Percentiles rank a stretch among this genome's conserved stretches.
Evolutionary conservation across 2,113 vertebrate genomes (phyloP).

Genomic region (Ciconia boyciana): DNA sequence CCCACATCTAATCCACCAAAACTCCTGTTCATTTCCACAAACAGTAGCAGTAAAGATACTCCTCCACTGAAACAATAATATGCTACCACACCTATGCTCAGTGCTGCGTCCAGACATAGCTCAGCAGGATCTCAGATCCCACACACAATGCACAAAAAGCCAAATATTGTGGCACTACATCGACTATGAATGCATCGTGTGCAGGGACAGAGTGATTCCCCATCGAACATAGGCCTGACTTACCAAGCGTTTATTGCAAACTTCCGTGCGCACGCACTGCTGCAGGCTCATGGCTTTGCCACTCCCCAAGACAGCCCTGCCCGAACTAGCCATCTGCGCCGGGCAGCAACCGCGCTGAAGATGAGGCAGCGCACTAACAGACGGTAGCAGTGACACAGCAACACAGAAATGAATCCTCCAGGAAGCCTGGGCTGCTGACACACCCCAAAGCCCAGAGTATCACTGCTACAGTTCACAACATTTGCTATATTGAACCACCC

Average conservation of each 20-base stretch:
- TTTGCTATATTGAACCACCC: neutral
- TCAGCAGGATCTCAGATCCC: neutral
- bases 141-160: neutral
- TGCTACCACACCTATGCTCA: neutral
- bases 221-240: fast-evolving
- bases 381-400: neutral
- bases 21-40: neutral
- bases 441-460: neutral
- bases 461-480: no score
- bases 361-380: neutral
- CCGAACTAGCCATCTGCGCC: fast-evolving
- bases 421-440: neutral
- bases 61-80: neutral
- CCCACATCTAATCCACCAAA: neutral
- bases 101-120: neutral
- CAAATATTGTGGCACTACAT: fast-evolving
- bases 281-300: neutral
- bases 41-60: neutral
- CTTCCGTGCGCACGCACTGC: fast-evolving
- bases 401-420: no score
- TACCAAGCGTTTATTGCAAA: no score
- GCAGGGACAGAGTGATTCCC: neutral
- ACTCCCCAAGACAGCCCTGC: fast-evolving
- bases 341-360: neutral
- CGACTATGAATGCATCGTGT: fast-evolving